These are phyloP conservation scores for Drosophila sucinea DNA, from an alignment of 1,140 invertebrate species.

Conservation along the genomic window DNA sequence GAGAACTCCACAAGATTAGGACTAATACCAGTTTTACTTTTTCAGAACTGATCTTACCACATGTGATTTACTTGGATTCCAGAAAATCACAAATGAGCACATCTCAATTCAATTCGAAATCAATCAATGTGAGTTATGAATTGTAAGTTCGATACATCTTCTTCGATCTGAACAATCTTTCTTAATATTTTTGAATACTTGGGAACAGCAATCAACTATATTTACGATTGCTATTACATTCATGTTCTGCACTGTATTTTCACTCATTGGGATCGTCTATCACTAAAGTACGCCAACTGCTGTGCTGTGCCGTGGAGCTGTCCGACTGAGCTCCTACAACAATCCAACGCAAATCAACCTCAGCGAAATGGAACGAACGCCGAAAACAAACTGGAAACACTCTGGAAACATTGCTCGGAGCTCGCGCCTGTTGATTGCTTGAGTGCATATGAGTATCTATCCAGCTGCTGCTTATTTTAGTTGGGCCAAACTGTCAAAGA, in stretches of 20 bases:
- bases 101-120: too few relatives aligned
- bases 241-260: conserved; percentile 28
- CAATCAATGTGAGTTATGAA: too few relatives aligned
- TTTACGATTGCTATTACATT: not conserved
- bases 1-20: not conserved
- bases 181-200: too few relatives aligned
- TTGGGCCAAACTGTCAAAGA: conserved; percentile 77
- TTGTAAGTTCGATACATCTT: too few relatives aligned
- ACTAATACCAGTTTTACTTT: not conserved
- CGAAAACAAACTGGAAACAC: not conserved
- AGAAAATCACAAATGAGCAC: too few relatives aligned
- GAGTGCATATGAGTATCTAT: conserved; percentile 68
- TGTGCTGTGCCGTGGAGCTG: conserved; percentile 35
- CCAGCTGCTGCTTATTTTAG: conserved; percentile 55
- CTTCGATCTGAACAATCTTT: too few relatives aligned
- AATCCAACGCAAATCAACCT: conserved; percentile 11
- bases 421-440: conserved; percentile 74
- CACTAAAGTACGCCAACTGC: conserved; percentile 61
- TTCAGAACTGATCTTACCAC: too few relatives aligned
- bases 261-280: conserved; percentile 44
- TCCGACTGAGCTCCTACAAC: conserved; percentile 33
- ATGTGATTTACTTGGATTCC: too few relatives aligned
- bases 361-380: conserved; percentile 6
- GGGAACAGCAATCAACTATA: too few relatives aligned
- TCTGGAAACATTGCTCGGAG: conserved; percentile 21